Base-by-base conservation (phyloP, 1,140 invertebrate species). In the Bombus difficillimus region DNA sequence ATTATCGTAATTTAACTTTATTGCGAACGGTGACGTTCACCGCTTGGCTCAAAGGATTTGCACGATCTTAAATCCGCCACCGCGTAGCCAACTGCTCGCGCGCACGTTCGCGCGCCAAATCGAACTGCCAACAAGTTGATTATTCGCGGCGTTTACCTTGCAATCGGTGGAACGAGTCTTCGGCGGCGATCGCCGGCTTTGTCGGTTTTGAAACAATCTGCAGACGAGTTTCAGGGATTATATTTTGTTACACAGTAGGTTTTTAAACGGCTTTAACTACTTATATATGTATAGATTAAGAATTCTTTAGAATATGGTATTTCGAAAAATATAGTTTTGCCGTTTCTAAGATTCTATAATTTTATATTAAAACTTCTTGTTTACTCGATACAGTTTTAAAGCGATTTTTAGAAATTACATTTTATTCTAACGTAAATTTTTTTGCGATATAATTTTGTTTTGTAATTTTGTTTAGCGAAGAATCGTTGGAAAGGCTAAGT, bases 1-100 rank as follows among this genome's bases (percentile, higher is more conserved):
- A 77, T 78, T 69, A 85, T 80, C 75, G 57, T 72, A 64, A 80
- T 80, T 80, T 64, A 39, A 85, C 68, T 64, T 53, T 62, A 32
- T 9, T 25, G 57, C n/a, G 32, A 53, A 64, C 39, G 47, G 47
- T 73, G 53, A 79, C 47, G 76, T 62, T 80, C 68, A 28, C 5
- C 15, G 41, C 8, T 68, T 68, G 4, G 71, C 41, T 57, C 43
- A 47, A 84, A 43, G 75, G 32, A 79, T 37, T 59, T 15, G 47
- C 18, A n/a, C 18, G 39, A 72, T 85, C 77, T 85, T 79, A 47
- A 79, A 62, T 84, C 75, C 74, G 15, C 13, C 13, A 15, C 12
- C 28, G 41, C 10, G 73, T 22, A 34, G 32, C 1, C 25, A 39
- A 22, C 9, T 32, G 37, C 18, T 28, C 8, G 37, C 37, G 68